A percentile compares a stretch with the other conserved stretches of the same genome.
These are phyloP conservation scores for Erebia aethiops DNA, from an alignment of 2,888 invertebrate genomes.

Conservation along the genomic window DNA sequence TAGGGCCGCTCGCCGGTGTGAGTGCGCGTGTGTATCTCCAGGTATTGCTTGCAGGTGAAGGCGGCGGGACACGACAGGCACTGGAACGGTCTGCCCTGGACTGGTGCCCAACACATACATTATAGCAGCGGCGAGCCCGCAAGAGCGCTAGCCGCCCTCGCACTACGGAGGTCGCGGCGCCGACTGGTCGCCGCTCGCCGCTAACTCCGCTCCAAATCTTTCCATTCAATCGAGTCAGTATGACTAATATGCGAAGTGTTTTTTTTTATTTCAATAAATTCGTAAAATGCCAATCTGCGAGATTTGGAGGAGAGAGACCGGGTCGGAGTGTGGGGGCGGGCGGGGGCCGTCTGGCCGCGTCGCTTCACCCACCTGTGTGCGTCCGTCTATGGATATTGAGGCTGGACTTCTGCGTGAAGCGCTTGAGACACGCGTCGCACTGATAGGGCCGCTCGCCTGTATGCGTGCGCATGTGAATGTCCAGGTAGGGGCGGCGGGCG, in stretches of 20 bases:
- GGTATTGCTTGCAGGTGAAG: slow-evolving; percentile 83
- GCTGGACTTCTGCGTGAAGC: slow-evolving; percentile 87
- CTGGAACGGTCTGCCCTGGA: slow-evolving; percentile 82
- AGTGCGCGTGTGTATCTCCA: slow-evolving; percentile 86
- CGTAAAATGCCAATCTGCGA: not conserved
- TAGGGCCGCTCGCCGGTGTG: slow-evolving; percentile 83
- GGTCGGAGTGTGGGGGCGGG: slow-evolving; percentile 49
- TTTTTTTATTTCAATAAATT: not conserved
- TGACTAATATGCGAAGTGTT: not conserved
- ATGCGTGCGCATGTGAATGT: slow-evolving; percentile 60
- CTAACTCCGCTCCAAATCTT: slow-evolving; percentile 71
- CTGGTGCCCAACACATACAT: slow-evolving; percentile 64
- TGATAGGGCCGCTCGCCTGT: slow-evolving; percentile 84
- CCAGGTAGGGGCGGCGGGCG: slow-evolving; percentile 82
- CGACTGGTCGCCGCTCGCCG: slow-evolving; percentile 79
- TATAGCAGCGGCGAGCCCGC: slow-evolving; percentile 35
- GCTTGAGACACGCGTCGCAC: slow-evolving; percentile 90
- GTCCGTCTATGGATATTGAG: slow-evolving; percentile 82
- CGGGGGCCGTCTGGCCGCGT: slow-evolving; percentile 63
- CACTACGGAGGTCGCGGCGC: slow-evolving; percentile 75
- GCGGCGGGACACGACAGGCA: slow-evolving; percentile 83
- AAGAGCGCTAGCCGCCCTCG: slow-evolving; percentile 76
- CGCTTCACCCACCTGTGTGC: slow-evolving; percentile 84
- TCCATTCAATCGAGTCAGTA: slow-evolving; percentile 18
- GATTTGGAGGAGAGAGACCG: slow-evolving; percentile 15